Evolutionary conservation across 2,888 invertebrate species (phyloP), one percentile per base, ranked within the genome.

Genomic region (Corbicula japonica): DNA sequence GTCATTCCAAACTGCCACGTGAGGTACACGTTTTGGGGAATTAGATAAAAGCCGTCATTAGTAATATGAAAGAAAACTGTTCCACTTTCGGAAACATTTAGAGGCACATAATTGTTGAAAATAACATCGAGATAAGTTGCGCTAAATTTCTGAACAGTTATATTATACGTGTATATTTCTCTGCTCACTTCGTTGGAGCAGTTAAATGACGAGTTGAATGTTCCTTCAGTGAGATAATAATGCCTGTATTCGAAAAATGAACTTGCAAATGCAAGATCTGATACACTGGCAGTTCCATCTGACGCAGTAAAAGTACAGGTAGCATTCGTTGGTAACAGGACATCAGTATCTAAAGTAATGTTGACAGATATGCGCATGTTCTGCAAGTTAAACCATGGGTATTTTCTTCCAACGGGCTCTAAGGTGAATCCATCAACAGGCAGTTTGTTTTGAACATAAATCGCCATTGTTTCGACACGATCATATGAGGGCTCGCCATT

Each of bases 351-450:
- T 18, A 83, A 28, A 1, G 83, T 83, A 2, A 83, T 72, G 41
- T 83, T 83, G 1, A 80, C 44, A 2, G 71, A 26, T 34, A 83
- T 71, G 35, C 30, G 32, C 60, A 74, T 66, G 1, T 46, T 41
- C 46, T 83, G 83, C 15, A 83, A 50, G 28, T 76, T 76, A 8
- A 62, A 62, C 83, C 83, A 83, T 8, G 83, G 83, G 30, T 83
- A 83, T 58, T 83, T 83, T 54, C 63, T 71, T 8, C 50, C 54
- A 6, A 68, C 18, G 28, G 83, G 83, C 30, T 74, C 74, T 1
- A 80, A 46, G 2, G 62, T 58, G 41, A 44, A 83, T 15, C 61
- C 62, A 5, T 48, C 66, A 34, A 46, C 48, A 6, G 83, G 83
- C 5, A 83, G 70, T 23, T 52, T 60, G 35, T 83, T 83, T 71